phyloP scores from a whole-genome alignment of 2,797 vertebrate genomes.

The Phalanger gymnotis region DNA sequence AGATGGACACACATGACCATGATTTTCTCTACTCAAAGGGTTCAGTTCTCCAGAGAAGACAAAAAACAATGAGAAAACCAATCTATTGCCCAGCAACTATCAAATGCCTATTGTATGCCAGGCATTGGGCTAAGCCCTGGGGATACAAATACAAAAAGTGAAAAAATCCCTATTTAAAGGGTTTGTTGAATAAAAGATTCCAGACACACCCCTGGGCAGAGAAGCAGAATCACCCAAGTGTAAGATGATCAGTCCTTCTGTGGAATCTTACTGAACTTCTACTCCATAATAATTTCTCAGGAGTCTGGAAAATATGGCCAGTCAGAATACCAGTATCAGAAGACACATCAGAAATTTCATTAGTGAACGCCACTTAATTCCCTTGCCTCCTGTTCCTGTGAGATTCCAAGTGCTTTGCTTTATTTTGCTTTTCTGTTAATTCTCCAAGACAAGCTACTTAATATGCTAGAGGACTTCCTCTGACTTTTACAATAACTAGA shows the following conservation, averaged over 20 bases:
- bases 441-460: not conserved
- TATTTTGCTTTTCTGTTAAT: not conserved
- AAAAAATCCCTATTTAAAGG: not conserved
- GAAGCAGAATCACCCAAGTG: not conserved
- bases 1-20: not conserved
- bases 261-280: not conserved
- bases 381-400: not conserved
- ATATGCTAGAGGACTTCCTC: not conserved
- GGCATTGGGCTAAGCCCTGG: not conserved
- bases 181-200: not conserved
- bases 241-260: not conserved
- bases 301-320: not conserved
- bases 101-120: not conserved
- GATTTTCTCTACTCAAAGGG: not conserved
- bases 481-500: not conserved
- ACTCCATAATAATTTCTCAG: not conserved
- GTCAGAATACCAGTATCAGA: not conserved
- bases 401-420: not conserved
- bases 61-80: not conserved
- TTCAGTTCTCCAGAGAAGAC: not conserved
- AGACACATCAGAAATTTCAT: not conserved
- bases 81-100: not conserved
- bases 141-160: not conserved
- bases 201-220: not conserved
- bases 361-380: not conserved